These are phyloP conservation scores for Antheraea assamensis DNA, from an alignment of 2,888 invertebrate species.

Conservation along the genomic window DNA sequence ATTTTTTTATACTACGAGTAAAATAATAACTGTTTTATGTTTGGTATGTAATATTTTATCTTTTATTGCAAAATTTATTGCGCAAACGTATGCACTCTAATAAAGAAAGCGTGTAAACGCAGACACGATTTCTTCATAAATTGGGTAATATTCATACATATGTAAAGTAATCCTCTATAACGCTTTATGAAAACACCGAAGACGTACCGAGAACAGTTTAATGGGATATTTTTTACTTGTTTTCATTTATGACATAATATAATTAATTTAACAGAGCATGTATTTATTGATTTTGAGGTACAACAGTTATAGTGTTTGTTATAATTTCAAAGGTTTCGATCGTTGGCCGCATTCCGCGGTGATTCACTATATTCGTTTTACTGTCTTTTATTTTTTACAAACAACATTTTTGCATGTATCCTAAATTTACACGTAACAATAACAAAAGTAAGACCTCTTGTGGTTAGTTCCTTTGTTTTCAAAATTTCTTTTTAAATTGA, in stretches of 20 bases:
- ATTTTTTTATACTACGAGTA: background rate
- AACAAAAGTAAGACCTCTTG: background rate
- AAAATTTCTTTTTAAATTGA: background rate
- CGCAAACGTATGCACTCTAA: slow-evolving; percentile 28
- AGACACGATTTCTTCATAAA: slow-evolving; percentile 36
- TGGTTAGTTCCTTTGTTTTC: background rate
- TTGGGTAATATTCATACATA: slow-evolving; percentile 34
- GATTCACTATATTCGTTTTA: slow-evolving; percentile 6
- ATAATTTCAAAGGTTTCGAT: slow-evolving; percentile 3
- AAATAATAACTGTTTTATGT: background rate
- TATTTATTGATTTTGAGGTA: slow-evolving; percentile 4
- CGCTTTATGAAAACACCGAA: slow-evolving; percentile 18
- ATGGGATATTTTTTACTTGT: background rate
- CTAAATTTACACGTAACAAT: background rate
- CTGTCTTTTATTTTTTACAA: background rate
- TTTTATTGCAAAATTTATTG: slow-evolving; percentile 23
- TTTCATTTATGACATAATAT: slow-evolving; percentile 5
- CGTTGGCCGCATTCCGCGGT: slow-evolving; percentile 1
- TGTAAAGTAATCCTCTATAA: slow-evolving; percentile 15
- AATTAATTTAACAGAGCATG: slow-evolving; percentile 7
- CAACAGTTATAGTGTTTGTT: background rate
- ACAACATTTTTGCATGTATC: background rate
- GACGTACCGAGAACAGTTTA: background rate
- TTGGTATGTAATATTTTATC: slow-evolving; percentile 2
- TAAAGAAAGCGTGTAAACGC: slow-evolving; percentile 40